These are phyloP conservation scores for Caenorhabditis sp. DNA, from an alignment of 2,888 invertebrate genomes.

Conservation along the genomic window DNA sequence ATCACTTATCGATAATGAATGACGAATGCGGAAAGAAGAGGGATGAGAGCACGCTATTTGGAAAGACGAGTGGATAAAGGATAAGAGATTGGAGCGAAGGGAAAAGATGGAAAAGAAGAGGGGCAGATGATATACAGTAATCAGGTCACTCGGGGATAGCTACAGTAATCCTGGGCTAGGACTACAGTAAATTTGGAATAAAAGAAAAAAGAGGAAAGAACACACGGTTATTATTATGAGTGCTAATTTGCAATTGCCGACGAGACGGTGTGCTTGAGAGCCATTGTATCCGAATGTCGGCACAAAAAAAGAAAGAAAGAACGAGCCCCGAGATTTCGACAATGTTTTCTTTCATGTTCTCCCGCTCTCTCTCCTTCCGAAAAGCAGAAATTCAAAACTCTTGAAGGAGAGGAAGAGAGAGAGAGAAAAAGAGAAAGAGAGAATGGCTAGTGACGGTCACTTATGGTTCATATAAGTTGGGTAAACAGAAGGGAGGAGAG, in stretches of 20 bases:
- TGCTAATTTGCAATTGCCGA: conserved; percentile 5
- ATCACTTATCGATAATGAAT: conserved; percentile 30
- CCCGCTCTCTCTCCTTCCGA: neutral
- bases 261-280: conserved; percentile 10
- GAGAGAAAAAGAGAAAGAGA: conserved; percentile 14
- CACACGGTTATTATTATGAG: conserved; percentile 9
- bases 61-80: neutral
- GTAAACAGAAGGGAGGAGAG: conserved; percentile 31
- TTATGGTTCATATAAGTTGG: conserved; percentile 55
- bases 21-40: conserved; percentile 16
- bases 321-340: conserved; percentile 8
- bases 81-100: neutral
- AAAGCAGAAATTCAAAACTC: conserved; percentile 26
- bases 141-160: no score
- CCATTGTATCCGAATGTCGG: neutral
- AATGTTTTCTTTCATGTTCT: conserved; percentile 18
- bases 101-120: neutral
- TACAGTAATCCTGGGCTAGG: no score
- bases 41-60: neutral
- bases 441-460: conserved; percentile 29
- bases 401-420: conserved; percentile 15
- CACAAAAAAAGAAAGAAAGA: conserved; percentile 8
- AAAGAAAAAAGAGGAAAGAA: no score
- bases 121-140: no score
- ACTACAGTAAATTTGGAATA: no score